A percentile compares a stretch with the other conserved stretches of the same genome.
phyloP scores from a whole-genome alignment of 2,113 vertebrate species.

The Leptocoma aspasia region DNA sequence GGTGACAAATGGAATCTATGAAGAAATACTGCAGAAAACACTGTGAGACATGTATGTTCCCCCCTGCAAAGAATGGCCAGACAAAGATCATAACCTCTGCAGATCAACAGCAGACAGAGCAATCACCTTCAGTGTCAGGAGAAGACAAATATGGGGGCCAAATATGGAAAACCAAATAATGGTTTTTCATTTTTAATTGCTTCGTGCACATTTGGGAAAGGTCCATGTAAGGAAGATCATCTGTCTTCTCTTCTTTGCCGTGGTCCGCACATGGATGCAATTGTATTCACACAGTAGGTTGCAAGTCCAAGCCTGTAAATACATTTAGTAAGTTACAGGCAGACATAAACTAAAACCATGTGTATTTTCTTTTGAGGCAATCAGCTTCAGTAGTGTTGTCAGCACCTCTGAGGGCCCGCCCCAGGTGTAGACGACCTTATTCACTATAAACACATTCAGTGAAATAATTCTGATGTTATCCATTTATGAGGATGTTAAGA shows the following conservation, averaged over 20 bases:
- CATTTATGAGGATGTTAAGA: slow-evolving; percentile 48
- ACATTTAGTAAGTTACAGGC: slow-evolving; percentile 60
- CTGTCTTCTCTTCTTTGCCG: not conserved
- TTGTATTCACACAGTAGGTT: slow-evolving; percentile 62
- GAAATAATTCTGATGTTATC: slow-evolving; percentile 61
- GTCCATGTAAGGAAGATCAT: not conserved
- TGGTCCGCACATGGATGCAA: slow-evolving; percentile 68
- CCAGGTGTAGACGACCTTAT: slow-evolving; percentile 31
- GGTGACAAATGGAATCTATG: not conserved
- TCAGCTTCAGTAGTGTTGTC: slow-evolving; percentile 64
- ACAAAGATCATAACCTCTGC: not conserved
- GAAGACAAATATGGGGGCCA: not conserved
- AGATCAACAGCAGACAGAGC: not conserved
- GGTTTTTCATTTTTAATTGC: slow-evolving; percentile 9
- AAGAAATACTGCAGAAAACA: not conserved
- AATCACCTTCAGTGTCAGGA: not conserved
- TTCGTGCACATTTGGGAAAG: not conserved
- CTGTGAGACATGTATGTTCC: not conserved
- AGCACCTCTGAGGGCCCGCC: slow-evolving; percentile 50
- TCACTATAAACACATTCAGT: slow-evolving; percentile 48
- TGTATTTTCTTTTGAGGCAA: slow-evolving; percentile 73
- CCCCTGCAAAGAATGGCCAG: not conserved
- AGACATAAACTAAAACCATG: slow-evolving; percentile 68
- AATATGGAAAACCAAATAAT: too few species aligned
- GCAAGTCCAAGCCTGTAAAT: slow-evolving; percentile 61